A percentile compares a stretch with the other conserved stretches of the same genome.
These are phyloP conservation scores for Acanthochromis polyacanthus DNA, from an alignment of 2,113 vertebrate genomes.

Conservation along the genomic window DNA sequence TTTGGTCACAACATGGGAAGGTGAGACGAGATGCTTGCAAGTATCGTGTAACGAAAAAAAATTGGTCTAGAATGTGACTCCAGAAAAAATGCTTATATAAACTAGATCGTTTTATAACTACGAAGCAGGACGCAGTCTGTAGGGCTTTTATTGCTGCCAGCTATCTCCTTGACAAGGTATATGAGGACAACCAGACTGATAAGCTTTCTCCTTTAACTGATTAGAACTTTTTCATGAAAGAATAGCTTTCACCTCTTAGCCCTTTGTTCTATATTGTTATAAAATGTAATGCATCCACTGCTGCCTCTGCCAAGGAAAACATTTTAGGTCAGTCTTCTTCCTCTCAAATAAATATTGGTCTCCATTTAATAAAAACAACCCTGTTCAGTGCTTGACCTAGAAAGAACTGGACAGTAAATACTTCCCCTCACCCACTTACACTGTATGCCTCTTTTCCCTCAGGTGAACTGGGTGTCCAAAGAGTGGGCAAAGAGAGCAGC, in stretches of 20 bases:
- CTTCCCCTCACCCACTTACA: fast-evolving
- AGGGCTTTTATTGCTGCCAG: slow-evolving; percentile 14
- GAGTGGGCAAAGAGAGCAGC: slow-evolving; percentile 97
- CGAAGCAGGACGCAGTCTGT: neutral
- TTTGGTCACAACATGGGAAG: too few relatives aligned
- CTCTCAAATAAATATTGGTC: too few relatives aligned
- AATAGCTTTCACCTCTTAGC: neutral
- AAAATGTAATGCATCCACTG: neutral
- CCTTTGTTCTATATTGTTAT: neutral
- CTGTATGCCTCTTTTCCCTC: neutral
- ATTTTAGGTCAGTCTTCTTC: neutral
- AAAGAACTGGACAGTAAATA: neutral
- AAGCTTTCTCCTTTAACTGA: neutral
- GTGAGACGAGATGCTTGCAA: too few relatives aligned
- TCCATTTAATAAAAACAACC: too few relatives aligned
- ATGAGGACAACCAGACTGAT: slow-evolving; percentile 12
- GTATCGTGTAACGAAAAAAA: too few relatives aligned
- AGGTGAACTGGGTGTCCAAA: slow-evolving; percentile 94
- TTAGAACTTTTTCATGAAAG: too few relatives aligned
- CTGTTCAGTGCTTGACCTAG: neutral
- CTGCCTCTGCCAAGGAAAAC: neutral
- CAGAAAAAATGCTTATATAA: neutral
- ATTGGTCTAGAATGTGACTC: neutral
- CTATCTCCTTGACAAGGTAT: slow-evolving; percentile 1
- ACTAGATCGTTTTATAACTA: neutral